These are phyloP conservation scores for Dipodomys merriami DNA, from an alignment of 2,113 vertebrate species.

Conservation along the genomic window DNA sequence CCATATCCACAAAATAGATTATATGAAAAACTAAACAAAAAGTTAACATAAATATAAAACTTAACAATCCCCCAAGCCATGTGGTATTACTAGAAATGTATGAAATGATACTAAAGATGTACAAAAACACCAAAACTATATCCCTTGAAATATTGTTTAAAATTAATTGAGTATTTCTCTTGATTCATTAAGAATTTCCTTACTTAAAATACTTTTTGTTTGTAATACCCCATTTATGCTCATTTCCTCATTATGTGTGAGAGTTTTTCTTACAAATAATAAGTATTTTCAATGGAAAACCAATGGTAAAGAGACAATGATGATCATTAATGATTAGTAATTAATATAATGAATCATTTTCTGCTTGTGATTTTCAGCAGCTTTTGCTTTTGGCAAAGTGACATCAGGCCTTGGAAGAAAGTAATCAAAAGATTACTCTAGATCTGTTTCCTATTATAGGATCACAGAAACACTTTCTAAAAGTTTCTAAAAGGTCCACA, in stretches of 20 bases:
- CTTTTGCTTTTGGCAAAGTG: constrained; percentile 14
- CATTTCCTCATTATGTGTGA: background rate
- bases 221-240: background rate
- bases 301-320: background rate
- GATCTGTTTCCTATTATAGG: background rate
- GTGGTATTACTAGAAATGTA: constrained; percentile 45
- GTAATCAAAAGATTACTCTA: background rate
- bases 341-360: background rate
- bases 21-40: constrained; percentile 66
- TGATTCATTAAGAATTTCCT: background rate
- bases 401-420: background rate
- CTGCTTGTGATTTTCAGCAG: background rate
- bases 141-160: constrained; percentile 3
- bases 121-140: background rate
- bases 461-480: background rate
- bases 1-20: constrained; percentile 50
- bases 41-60: constrained; percentile 76
- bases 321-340: constrained; percentile 20
- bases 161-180: background rate
- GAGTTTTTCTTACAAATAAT: constrained; percentile 11
- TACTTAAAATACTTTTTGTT: background rate
- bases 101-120: background rate
- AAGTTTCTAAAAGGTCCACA: background rate
- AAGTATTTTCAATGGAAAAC: constrained; percentile 36
- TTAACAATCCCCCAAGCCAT: constrained; percentile 78